Base-by-base conservation (phyloP, 2,113 vertebrate genomes). In the Pavo muticus region DNA sequence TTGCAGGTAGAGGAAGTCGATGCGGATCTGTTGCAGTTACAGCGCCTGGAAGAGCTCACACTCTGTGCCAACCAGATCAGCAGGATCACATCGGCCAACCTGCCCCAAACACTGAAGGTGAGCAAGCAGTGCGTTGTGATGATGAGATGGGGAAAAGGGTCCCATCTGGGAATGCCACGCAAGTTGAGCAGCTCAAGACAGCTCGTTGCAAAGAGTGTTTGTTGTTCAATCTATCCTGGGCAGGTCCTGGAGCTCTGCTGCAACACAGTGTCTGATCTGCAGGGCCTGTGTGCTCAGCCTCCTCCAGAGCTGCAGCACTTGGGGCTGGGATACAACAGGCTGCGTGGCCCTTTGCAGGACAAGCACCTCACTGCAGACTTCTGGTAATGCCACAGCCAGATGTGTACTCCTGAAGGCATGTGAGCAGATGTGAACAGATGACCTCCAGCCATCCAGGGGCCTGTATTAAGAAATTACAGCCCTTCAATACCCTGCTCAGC, bases 161-260 rank as follows among this genome's bases (percentile, higher is more conserved):
- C 64, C 72, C 7, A 4, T 4, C 21, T 77, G 60, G 29, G 73
- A 74, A 29, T 2, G 2, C 16, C 32, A 13, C 10, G 19, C 3
- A 17, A 50, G 72, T 23, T 3, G 5, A 77, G 37, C 29, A 20
- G 37, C 40, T 40, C 1, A 0, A 56, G 8, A 15, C 29, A 32
- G 42, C 47, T 79, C 13, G 0, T 29, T 48, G 30, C 76, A 18
- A 73, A 39, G 30, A 19, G n/a, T 39, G 3, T 83, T 40, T 70
- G 2, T 37, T 42, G 21, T 76, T 76, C 15, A 44, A 15, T 40
- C 29, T 71, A 27, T 63, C 32, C 40, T 0, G 6, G 35, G 6
- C 96, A 99, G 99, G 96, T 99, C 54, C 94, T 99, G 97, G 99
- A 99, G 95, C 97, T 99, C 3, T 98, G 98, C 11, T 97, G 92